phyloP scores from a whole-genome alignment of 2,888 invertebrate species.

The Ennomos fuscantarius region DNA sequence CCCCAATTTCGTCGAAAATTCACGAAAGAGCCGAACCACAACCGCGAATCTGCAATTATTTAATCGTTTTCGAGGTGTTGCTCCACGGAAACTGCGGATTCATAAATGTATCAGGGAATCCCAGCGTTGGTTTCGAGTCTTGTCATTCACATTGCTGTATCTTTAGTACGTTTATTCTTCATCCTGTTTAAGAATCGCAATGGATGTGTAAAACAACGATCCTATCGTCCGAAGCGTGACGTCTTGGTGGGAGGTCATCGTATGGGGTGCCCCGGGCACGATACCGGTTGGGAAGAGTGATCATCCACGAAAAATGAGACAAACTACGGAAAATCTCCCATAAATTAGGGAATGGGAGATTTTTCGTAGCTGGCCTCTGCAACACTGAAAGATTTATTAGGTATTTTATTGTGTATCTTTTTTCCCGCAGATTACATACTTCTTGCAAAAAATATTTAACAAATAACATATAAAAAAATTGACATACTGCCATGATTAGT shows the following conservation, averaged over 20 bases:
- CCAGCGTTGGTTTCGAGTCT: constrained; percentile 15
- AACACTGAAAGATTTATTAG: no score
- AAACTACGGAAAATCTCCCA: constrained; percentile 47
- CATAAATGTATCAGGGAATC: constrained; percentile 53
- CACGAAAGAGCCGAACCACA: constrained; percentile 64
- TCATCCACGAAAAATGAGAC: constrained; percentile 65
- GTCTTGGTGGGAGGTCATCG: constrained; percentile 58
- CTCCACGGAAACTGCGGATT: constrained; percentile 68
- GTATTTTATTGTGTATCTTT: no score
- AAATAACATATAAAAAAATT: no score
- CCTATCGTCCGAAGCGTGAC: constrained; percentile 38
- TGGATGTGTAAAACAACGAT: constrained; percentile 44
- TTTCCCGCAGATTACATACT: no score
- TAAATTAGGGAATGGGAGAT: constrained; percentile 8
- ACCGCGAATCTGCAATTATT: constrained; percentile 78
- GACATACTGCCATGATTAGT: no score
- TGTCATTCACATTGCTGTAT: constrained; percentile 39
- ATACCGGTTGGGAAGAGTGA: constrained; percentile 74
- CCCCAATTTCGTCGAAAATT: constrained; percentile 72
- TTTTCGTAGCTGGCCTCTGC: no score
- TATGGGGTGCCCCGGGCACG: constrained; percentile 74
- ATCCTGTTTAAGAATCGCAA: constrained; percentile 35
- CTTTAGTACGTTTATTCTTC: background rate
- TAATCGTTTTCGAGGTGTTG: constrained; percentile 77
- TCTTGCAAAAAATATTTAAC: no score